Conservation (phyloP, 2,888 invertebrate species). For the Syrphus vitripennis region DNA sequence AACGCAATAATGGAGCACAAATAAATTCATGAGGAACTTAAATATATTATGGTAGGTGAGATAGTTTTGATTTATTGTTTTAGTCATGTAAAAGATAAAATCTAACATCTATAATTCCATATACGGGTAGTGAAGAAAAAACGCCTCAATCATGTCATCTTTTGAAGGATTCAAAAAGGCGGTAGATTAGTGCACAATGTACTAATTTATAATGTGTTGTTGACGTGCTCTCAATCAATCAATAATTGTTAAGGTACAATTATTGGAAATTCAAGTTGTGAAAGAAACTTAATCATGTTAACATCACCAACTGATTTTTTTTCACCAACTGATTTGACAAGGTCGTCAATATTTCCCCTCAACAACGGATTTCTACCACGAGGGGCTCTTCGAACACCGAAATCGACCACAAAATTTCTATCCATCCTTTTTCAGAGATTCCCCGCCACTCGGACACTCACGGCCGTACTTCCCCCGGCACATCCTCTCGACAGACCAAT, state of each 20-base stretch:
- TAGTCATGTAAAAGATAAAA: not conserved
- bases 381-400: conserved; percentile 75
- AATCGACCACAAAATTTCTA: conserved; percentile 86
- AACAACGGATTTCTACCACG: conserved; percentile 61
- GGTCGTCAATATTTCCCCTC: conserved; percentile 78
- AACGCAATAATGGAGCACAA: not conserved
- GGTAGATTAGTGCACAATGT: not conserved
- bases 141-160: not conserved
- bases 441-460: conserved; percentile 84
- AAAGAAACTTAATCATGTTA: conserved; percentile 80
- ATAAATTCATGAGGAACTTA: not conserved
- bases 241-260: too few species aligned
- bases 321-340: conserved; percentile 77
- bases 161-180: not conserved
- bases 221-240: too few species aligned
- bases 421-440: conserved; percentile 87
- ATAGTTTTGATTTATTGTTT: too few species aligned
- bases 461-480: conserved; percentile 84
- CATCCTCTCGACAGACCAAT: conserved; percentile 81
- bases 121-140: too few species aligned
- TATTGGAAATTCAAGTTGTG: too few species aligned
- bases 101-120: not conserved
- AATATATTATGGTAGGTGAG: too few species aligned
- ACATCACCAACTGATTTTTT: conserved; percentile 81
- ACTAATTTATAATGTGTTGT: too few species aligned